phyloP scores from a whole-genome alignment of 2,797 vertebrate genomes.

The Takifugu ocellatus region DNA sequence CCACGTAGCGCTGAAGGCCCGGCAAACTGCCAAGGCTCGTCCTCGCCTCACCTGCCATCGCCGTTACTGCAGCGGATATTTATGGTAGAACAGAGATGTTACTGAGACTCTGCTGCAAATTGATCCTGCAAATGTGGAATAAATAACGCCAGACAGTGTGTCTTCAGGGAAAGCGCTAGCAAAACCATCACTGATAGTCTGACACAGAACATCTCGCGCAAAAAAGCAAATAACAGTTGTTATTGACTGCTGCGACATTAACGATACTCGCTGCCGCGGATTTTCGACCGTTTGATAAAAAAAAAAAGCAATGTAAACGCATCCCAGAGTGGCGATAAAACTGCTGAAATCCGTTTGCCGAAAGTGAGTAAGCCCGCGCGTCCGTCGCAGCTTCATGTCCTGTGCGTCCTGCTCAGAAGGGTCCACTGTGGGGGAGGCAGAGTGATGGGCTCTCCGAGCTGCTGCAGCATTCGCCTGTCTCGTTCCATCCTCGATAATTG shows the following conservation, averaged over 20 bases:
- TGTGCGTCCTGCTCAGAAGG: constrained; percentile 32
- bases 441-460: constrained; percentile 59
- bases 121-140: constrained; percentile 63
- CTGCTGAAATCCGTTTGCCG: constrained; percentile 49
- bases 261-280: constrained; percentile 51
- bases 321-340: constrained; percentile 53
- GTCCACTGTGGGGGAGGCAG: constrained; percentile 43
- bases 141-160: constrained; percentile 64
- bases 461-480: constrained; percentile 55
- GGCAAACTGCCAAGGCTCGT: constrained; percentile 49
- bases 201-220: constrained; percentile 58
- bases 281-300: constrained; percentile 47
- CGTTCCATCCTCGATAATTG: constrained; percentile 67
- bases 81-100: constrained; percentile 67
- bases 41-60: constrained; percentile 67
- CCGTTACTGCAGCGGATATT: constrained; percentile 63
- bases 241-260: constrained; percentile 69
- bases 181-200: constrained; percentile 65
- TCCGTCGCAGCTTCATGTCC: constrained; percentile 42
- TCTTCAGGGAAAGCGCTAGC: constrained; percentile 68
- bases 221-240: constrained; percentile 67
- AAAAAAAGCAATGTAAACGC: constrained; percentile 34
- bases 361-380: constrained; percentile 34
- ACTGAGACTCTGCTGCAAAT: constrained; percentile 60
- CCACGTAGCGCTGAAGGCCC: constrained; percentile 47